Percentiles rank a stretch among this genome's conserved stretches.
phyloP scores from a whole-genome alignment of 2,113 vertebrate genomes.

The Merops nubicus region DNA sequence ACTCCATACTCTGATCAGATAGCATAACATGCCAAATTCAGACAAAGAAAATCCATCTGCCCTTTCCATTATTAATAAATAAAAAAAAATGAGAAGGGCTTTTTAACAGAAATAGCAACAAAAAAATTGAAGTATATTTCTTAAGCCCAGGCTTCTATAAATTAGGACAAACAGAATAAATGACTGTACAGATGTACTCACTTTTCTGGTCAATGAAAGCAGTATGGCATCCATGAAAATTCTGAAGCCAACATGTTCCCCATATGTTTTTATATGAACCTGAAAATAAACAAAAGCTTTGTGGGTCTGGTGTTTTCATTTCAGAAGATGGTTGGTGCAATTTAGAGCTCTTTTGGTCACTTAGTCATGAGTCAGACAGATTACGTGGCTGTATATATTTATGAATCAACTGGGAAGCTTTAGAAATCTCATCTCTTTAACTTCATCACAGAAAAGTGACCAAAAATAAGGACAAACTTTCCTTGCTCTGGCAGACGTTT shows the following conservation, averaged over 20 bases:
- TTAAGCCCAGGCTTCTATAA: not conserved
- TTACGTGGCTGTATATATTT: not conserved
- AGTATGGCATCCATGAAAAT: slow-evolving; percentile 98
- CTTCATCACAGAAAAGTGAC: not conserved
- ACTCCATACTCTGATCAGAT: not conserved
- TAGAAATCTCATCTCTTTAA: not conserved
- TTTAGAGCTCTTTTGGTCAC: not conserved
- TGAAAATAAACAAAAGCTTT: slow-evolving; percentile 64
- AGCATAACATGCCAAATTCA: not conserved
- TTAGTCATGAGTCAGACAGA: not conserved
- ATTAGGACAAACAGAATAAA: not conserved
- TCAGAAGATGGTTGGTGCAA: not conserved
- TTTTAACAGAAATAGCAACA: not conserved
- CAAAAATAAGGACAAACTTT: not conserved
- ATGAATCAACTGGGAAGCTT: not conserved
- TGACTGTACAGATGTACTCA: slow-evolving; percentile 59
- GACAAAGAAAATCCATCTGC: not conserved
- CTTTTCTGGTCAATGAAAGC: slow-evolving; percentile 93
- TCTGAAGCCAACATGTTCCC: slow-evolving; percentile 95
- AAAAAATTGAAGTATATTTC: not conserved
- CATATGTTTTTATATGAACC: slow-evolving; percentile 93
- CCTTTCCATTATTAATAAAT: not conserved
- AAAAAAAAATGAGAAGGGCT: not conserved
- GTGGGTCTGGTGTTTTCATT: not conserved
- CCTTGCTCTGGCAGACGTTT: not conserved